These are phyloP conservation scores for Paramormyrops hopkinsi DNA, from an alignment of 2,797 vertebrate species.

Conservation along the genomic window DNA sequence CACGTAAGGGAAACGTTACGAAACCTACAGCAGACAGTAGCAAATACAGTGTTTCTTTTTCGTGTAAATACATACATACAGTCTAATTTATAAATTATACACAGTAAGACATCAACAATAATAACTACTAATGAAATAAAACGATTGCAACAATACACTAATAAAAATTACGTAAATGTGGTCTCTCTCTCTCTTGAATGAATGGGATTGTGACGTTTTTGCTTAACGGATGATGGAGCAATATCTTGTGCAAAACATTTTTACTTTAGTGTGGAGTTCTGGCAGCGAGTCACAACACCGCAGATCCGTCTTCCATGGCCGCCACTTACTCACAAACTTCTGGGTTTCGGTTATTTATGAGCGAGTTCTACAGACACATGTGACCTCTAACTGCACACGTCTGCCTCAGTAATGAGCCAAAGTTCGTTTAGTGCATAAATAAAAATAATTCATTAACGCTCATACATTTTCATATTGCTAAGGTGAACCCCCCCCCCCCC, in stretches of 20 bases:
- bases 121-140: not conserved
- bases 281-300: not conserved
- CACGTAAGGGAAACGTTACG: not conserved
- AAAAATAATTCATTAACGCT: not conserved
- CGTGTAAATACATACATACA: not conserved
- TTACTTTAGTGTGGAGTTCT: not conserved
- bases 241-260: not conserved
- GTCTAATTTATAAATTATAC: not conserved
- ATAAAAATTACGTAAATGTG: not conserved
- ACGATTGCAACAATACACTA: not conserved
- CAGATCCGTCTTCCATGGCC: not conserved
- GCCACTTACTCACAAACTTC: not conserved
- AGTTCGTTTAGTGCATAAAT: not conserved
- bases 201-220: not conserved
- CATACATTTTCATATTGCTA: not conserved
- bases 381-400: not conserved
- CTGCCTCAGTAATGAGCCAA: not conserved
- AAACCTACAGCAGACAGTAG: not conserved
- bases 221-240: not conserved
- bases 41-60: not conserved
- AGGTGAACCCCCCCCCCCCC: not conserved
- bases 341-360: not conserved
- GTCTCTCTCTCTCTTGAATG: not conserved
- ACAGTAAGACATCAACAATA: not conserved
- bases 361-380: not conserved